These are phyloP conservation scores for Amblyraja radiata DNA, from an alignment of 2,797 vertebrate genomes.

Conservation along the genomic window DNA sequence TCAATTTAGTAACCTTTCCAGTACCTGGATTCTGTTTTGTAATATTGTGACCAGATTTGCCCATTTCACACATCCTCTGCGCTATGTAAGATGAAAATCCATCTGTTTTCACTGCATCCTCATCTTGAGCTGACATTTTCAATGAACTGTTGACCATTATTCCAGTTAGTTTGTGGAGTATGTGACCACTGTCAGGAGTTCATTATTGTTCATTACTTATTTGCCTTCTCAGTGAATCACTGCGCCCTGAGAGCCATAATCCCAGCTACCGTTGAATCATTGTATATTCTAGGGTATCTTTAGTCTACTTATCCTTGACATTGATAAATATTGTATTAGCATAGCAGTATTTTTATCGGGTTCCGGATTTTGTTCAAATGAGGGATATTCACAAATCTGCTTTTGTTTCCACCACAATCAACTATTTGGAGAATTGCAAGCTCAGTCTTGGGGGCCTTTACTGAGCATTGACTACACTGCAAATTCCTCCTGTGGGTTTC, in stretches of 20 bases:
- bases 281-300: background rate
- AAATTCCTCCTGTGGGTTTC: background rate
- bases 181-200: background rate
- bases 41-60: background rate
- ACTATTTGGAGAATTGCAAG: background rate
- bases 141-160: background rate
- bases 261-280: background rate
- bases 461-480: background rate
- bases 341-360: background rate
- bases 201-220: background rate
- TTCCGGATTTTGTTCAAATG: background rate
- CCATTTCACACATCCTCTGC: background rate
- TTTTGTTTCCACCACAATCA: background rate
- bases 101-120: background rate
- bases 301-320: background rate
- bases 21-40: background rate
- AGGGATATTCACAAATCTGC: background rate
- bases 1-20: background rate
- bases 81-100: background rate
- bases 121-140: background rate
- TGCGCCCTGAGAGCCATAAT: no score
- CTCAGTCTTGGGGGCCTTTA: background rate
- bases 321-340: background rate
- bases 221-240: background rate
- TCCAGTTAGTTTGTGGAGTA: background rate